Conservation (phyloP, 2,797 vertebrate genomes). For the Neosalanx taihuensis region DNA sequence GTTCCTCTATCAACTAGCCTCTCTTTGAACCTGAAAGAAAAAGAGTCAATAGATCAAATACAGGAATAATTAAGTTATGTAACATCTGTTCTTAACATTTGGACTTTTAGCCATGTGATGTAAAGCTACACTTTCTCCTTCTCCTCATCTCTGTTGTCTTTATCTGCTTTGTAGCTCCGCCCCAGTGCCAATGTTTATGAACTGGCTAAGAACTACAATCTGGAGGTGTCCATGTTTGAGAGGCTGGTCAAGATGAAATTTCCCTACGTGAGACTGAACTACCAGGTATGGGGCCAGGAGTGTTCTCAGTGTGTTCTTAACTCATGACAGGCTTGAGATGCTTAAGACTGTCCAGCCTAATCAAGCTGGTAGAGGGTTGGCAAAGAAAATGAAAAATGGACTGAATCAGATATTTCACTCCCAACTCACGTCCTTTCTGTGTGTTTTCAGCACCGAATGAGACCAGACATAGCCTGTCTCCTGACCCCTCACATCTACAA, state of each 20-base stretch:
- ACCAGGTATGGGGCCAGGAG: slow-evolving; percentile 77
- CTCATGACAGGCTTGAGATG: too few relatives aligned
- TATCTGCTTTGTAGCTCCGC: slow-evolving; percentile 76
- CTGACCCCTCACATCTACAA: slow-evolving; percentile 89
- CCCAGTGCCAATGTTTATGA: slow-evolving; percentile 92
- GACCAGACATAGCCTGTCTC: slow-evolving; percentile 88
- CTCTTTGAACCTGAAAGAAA: too few relatives aligned
- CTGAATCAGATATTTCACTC: neutral
- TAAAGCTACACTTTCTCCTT: too few relatives aligned
- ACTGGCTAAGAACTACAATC: slow-evolving; percentile 88
- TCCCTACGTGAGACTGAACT: slow-evolving; percentile 87
- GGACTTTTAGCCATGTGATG: too few relatives aligned
- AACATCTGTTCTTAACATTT: too few relatives aligned
- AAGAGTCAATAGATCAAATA: too few relatives aligned
- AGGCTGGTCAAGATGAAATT: slow-evolving; percentile 83
- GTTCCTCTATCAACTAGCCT: too few relatives aligned
- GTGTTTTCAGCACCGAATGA: slow-evolving; percentile 86
- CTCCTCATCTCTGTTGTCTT: neutral
- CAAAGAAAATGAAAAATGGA: neutral
- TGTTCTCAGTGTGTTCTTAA: neutral
- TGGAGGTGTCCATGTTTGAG: slow-evolving; percentile 96
- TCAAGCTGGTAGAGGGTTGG: too few relatives aligned
- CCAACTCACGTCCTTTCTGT: neutral
- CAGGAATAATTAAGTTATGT: too few relatives aligned
- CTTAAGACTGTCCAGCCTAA: too few relatives aligned